phyloP scores from a whole-genome alignment of 2,888 invertebrate genomes.

The Nymphalis urticae region DNA sequence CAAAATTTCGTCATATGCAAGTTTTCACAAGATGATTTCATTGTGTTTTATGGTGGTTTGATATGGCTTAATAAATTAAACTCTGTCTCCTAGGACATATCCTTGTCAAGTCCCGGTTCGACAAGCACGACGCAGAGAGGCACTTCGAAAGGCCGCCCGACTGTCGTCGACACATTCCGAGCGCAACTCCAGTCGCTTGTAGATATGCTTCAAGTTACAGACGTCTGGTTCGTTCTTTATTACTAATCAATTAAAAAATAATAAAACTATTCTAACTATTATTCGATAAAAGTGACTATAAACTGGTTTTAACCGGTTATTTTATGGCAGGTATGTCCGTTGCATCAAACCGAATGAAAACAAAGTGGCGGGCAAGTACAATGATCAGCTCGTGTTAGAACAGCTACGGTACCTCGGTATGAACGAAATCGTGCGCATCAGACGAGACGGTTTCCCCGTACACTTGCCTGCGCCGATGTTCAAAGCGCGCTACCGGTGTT shows the following conservation, averaged over 20 bases:
- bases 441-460: conserved; percentile 94
- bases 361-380: conserved; percentile 90
- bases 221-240: conserved; percentile 86
- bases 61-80: background rate
- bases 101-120: conserved; percentile 68
- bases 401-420: conserved; percentile 95
- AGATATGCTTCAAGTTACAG: conserved; percentile 93
- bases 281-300: too few species aligned
- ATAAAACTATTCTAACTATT: too few species aligned
- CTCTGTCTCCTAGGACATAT: conserved; percentile 28
- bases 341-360: conserved; percentile 96
- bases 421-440: conserved; percentile 95
- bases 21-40: too few species aligned
- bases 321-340: conserved; percentile 87
- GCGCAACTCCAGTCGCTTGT: conserved; percentile 93
- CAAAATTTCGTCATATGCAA: too few species aligned
- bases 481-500: conserved; percentile 88
- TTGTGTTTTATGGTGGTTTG: too few species aligned
- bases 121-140: conserved; percentile 86
- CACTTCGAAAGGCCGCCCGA: conserved; percentile 92
- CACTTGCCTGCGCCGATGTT: conserved; percentile 91
- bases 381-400: conserved; percentile 90
- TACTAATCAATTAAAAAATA: background rate
- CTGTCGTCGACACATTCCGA: conserved; percentile 94
- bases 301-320: too few species aligned